phyloP scores from a whole-genome alignment of 2,797 vertebrate genomes.

The Cyclura pinguis region DNA sequence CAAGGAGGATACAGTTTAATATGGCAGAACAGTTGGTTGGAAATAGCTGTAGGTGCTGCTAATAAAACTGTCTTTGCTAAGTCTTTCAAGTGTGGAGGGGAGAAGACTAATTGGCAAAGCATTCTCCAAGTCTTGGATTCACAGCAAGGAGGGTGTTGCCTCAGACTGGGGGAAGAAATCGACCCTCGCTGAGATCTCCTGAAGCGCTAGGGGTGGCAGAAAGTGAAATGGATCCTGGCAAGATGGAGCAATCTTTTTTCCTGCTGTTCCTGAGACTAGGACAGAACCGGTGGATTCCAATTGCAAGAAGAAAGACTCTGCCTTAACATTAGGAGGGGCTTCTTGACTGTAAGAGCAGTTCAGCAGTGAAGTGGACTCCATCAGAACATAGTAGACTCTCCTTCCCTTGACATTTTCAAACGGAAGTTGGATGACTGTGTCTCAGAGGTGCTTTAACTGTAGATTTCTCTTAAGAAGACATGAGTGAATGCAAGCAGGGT shows the following conservation, averaged over 20 bases:
- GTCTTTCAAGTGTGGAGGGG: neutral
- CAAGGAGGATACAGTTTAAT: conserved; percentile 45
- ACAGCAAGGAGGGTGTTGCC: neutral
- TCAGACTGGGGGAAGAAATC: conserved; percentile 2
- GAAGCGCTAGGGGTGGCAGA: neutral
- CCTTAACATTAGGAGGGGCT: too few species aligned
- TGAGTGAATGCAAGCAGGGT: neutral
- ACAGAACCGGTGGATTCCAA: too few species aligned
- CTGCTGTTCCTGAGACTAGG: too few species aligned
- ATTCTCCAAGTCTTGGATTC: conserved; percentile 27
- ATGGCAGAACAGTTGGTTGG: conserved; percentile 46
- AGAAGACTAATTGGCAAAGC: conserved; percentile 9
- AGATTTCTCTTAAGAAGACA: too few species aligned
- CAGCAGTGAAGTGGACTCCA: neutral
- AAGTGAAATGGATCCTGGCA: neutral
- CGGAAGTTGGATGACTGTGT: too few species aligned
- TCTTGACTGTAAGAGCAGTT: too few species aligned
- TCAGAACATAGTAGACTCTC: neutral
- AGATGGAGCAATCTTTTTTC: too few species aligned
- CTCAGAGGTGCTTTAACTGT: neutral
- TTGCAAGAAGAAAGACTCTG: too few species aligned
- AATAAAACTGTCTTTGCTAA: conserved; percentile 42
- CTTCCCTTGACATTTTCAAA: too few species aligned
- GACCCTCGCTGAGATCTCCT: neutral
- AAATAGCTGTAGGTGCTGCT: conserved; percentile 57